Percentiles rank a stretch among this genome's conserved stretches.
Evolutionary conservation across 2,888 invertebrate genomes (phyloP).

Genomic region (Thecocarcelia acutangulata): DNA sequence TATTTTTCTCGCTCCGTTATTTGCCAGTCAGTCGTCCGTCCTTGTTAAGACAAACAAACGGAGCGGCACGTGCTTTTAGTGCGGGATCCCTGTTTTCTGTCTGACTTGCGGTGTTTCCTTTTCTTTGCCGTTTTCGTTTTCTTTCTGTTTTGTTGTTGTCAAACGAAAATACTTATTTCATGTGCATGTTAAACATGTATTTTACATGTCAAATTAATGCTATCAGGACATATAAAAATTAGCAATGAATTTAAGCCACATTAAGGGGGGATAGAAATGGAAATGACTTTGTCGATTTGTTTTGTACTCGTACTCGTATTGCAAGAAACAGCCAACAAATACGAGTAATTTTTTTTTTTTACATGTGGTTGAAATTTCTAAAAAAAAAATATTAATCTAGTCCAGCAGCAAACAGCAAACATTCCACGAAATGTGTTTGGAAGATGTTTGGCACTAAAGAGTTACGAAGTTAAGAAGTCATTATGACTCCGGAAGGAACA

Average conservation of each 20-base stretch:
- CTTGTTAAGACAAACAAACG: conserved; percentile 19
- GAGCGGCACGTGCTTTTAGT: conserved; percentile 66
- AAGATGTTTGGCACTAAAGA: too few species aligned
- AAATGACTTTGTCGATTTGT: conserved; percentile 61
- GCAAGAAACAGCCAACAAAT: background rate
- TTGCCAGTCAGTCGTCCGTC: conserved; percentile 29
- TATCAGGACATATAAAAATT: conserved; percentile 62
- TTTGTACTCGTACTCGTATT: too few species aligned
- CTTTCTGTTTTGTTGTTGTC: background rate
- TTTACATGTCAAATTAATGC: conserved; percentile 69
- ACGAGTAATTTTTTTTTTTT: background rate
- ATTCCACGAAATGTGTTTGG: too few species aligned
- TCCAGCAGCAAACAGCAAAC: too few species aligned
- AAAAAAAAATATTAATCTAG: too few species aligned
- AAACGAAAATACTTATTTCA: conserved; percentile 32
- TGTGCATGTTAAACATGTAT: conserved; percentile 66
- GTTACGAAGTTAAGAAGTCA: too few species aligned
- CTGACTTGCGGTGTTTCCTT: conserved; percentile 16
- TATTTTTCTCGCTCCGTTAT: conserved; percentile 72
- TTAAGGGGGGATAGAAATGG: conserved; percentile 55
- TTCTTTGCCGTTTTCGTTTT: background rate
- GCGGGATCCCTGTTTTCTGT: conserved; percentile 51
- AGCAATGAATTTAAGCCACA: conserved; percentile 57
- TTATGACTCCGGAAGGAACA: too few species aligned
- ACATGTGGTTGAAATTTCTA: too few species aligned